Conservation (phyloP, 2,888 invertebrate species). For the Chrysolina haemoptera region DNA sequence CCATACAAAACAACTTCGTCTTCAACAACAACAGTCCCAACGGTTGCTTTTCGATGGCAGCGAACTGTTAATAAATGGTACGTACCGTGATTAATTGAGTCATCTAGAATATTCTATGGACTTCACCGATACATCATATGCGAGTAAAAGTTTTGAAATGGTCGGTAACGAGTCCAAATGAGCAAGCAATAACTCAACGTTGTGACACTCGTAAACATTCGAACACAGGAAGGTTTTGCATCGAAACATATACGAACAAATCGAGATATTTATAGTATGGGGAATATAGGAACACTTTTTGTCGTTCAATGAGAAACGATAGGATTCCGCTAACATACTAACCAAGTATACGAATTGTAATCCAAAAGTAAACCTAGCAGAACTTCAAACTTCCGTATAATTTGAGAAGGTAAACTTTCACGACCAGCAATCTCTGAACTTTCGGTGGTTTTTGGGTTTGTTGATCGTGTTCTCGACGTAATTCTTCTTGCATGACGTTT, state of each 20-base stretch:
- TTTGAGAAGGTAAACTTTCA: too few relatives aligned
- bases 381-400: too few relatives aligned
- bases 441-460: too few relatives aligned
- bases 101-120: slow-evolving; percentile 34
- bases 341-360: too few relatives aligned
- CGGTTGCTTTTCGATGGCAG: slow-evolving; percentile 11
- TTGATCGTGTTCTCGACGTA: too few relatives aligned
- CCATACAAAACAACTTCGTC: slow-evolving; percentile 14
- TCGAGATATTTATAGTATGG: slow-evolving; percentile 21
- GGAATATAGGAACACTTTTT: not conserved
- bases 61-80: slow-evolving; percentile 11
- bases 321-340: too few relatives aligned
- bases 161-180: slow-evolving; percentile 45
- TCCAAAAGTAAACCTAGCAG: too few relatives aligned
- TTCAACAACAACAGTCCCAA: slow-evolving; percentile 12
- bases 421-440: too few relatives aligned
- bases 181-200: slow-evolving; percentile 41
- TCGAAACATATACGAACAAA: slow-evolving; percentile 23
- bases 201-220: slow-evolving; percentile 37
- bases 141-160: slow-evolving; percentile 29
- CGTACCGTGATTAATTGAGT: slow-evolving; percentile 36
- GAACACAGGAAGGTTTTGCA: slow-evolving; percentile 26
- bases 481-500: too few relatives aligned
- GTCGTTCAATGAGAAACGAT: too few relatives aligned
- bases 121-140: slow-evolving; percentile 31